Evolutionary conservation across 30 jellyfish, hydroid and myxozoan genomes (phyloP), one percentile per base, ranked within the genome.

Genomic region (Clytia hemisphaerica): DNA sequence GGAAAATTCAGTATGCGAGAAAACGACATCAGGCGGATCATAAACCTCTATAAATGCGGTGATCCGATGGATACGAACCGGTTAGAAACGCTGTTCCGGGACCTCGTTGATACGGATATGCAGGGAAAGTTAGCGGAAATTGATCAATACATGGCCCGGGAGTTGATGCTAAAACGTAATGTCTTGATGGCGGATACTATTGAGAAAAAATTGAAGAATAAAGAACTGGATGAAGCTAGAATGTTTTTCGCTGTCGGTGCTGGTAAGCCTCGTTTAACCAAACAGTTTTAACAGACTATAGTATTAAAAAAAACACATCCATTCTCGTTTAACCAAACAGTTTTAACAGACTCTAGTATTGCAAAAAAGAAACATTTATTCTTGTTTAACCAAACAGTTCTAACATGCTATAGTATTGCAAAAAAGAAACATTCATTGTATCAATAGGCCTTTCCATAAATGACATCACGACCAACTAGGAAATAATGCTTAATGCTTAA

Each of bases 221-320:
- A 27, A 51, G 14, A 25, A 21, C 64, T 28, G 14, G 67, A 65
- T 21, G 6, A 26, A 4, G 59, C 78, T 35, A 72, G 47, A 27
- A 72, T 53, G 65, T 72, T 72, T 12, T 72, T 72, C 37, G 79
- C 79, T 16, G 42, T 72, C 4, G 84, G 84, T 7, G 84, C 72
- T 5, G 84, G 84, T 72, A 51, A 14, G 58, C 29, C 24, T 62
- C n/a, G n/a, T n/a, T n/a, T n/a, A n/a, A n/a, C n/a, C n/a, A n/a
- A n/a, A n/a, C n/a, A n/a, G n/a, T n/a, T n/a, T n/a, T n/a, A n/a
- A n/a, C n/a, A n/a, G n/a, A n/a, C n/a, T n/a, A n/a, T n/a, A n/a
- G n/a, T n/a, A n/a, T n/a, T n/a, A n/a, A n/a, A n/a, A n/a, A n/a
- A n/a, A n/a, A n/a, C n/a, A n/a, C n/a, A n/a, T n/a, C n/a, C n/a